A percentile compares a stretch with the other conserved stretches of the same genome.
Evolutionary conservation across 2,888 invertebrate genomes (phyloP).

Genomic region (Drosophila kanekoi): DNA sequence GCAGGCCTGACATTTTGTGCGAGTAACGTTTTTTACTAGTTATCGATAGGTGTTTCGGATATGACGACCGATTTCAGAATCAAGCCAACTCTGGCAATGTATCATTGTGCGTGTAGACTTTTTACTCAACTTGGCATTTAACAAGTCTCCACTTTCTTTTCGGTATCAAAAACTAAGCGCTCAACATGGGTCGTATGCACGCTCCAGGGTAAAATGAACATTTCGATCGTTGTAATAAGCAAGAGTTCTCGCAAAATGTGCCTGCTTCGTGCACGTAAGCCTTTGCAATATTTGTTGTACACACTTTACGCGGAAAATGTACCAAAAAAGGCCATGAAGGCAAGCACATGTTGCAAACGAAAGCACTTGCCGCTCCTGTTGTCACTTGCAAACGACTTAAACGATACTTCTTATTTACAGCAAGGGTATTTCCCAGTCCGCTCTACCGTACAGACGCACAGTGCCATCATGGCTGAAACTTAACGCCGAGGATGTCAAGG

Average conservation of each 20-base stretch:
- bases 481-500: conserved; percentile 98
- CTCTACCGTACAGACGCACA: conserved; percentile 98
- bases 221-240: conserved; percentile 42
- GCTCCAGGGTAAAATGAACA: conserved; percentile 93
- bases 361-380: conserved; percentile 17
- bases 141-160: conserved; percentile 83
- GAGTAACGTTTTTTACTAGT: background rate
- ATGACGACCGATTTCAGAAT: background rate
- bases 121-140: conserved; percentile 27
- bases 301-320: background rate
- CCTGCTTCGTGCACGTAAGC: background rate
- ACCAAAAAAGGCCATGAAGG: conserved; percentile 14
- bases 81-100: conserved; percentile 18
- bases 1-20: background rate
- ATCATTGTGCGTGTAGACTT: conserved; percentile 28
- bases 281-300: background rate
- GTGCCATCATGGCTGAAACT: conserved; percentile 99
- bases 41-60: conserved; percentile 4
- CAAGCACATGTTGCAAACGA: conserved; percentile 60
- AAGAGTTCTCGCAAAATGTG: conserved; percentile 42
- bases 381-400: background rate
- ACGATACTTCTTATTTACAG: conserved; percentile 87
- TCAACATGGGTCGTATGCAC: conserved; percentile 99
- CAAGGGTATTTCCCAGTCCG: conserved; percentile 99
- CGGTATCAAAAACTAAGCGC: conserved; percentile 83